phyloP scores from a whole-genome alignment of 2,888 invertebrate genomes.

The Macaria liturata region DNA sequence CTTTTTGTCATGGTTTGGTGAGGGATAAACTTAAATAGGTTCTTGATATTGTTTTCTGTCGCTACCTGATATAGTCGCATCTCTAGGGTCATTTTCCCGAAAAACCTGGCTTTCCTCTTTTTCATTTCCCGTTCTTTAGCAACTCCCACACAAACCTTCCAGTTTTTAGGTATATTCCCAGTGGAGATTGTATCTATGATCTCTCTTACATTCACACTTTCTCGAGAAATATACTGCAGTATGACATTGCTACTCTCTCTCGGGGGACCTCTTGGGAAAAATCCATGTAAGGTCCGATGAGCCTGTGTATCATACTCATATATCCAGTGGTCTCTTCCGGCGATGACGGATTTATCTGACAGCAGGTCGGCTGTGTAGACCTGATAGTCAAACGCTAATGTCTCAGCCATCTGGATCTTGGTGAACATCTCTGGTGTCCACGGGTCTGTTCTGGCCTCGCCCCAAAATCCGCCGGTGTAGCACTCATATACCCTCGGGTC shows the following conservation, averaged over 20 bases:
- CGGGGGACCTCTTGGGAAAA: neutral
- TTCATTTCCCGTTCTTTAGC: slow-evolving; percentile 23
- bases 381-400: neutral
- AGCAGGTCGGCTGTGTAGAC: neutral
- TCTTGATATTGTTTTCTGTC: slow-evolving; percentile 6
- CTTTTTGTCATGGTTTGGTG: neutral
- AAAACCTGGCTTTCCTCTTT: slow-evolving; percentile 21
- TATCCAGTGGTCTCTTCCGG: slow-evolving; percentile 14
- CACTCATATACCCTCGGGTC: neutral
- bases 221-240: slow-evolving; percentile 5
- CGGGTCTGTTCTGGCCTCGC: neutral
- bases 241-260: neutral
- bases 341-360: slow-evolving; percentile 3
- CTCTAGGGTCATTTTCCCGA: slow-evolving; percentile 21
- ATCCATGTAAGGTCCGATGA: neutral
- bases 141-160: neutral
- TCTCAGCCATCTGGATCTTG: neutral
- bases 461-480: neutral
- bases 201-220: slow-evolving; percentile 19
- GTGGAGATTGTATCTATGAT: slow-evolving; percentile 1
- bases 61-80: slow-evolving; percentile 23
- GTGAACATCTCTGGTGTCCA: neutral
- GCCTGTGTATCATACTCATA: slow-evolving; percentile 20
- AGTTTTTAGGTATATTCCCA: neutral
- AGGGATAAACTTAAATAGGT: neutral